phyloP scores from a whole-genome alignment of 2,888 invertebrate genomes.

The Torymus aiolomorphi region DNA sequence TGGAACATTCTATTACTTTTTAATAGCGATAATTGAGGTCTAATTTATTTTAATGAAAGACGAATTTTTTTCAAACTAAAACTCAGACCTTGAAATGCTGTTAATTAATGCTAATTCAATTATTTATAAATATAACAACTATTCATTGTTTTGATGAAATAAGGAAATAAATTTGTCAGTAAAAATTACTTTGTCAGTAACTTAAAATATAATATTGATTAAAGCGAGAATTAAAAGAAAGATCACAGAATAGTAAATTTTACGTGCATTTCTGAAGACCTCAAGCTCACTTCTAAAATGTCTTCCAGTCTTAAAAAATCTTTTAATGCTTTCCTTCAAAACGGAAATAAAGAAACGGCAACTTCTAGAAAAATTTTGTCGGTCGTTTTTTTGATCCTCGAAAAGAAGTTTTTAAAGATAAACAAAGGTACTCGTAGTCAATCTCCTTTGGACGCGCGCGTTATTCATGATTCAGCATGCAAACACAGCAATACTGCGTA shows the following conservation, averaged over 20 bases:
- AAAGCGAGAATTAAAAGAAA: slow-evolving; percentile 23
- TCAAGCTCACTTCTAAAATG: slow-evolving; percentile 32
- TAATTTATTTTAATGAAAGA: background rate
- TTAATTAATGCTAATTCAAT: background rate
- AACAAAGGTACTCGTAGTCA: slow-evolving; percentile 50
- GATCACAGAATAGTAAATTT: slow-evolving; percentile 14
- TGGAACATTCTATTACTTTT: too few species aligned
- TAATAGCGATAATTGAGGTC: background rate
- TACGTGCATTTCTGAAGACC: slow-evolving; percentile 29
- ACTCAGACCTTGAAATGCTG: background rate
- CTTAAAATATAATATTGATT: background rate
- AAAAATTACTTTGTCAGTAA: background rate
- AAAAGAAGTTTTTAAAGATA: slow-evolving; percentile 40
- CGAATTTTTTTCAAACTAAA: background rate
- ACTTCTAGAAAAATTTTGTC: slow-evolving; percentile 16
- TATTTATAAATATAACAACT: background rate
- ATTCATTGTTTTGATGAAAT: background rate
- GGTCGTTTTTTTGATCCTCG: slow-evolving; percentile 2
- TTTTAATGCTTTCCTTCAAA: slow-evolving; percentile 31
- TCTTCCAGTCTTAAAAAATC: slow-evolving; percentile 44
- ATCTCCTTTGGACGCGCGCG: slow-evolving; percentile 43
- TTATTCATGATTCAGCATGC: slow-evolving; percentile 44
- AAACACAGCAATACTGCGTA: slow-evolving; percentile 46
- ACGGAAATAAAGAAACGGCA: slow-evolving; percentile 33
- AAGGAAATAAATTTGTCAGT: background rate